Evolutionary conservation across 2,113 vertebrate genomes (phyloP), one percentile per base, ranked within the genome.

Genomic region (Alethe diademata): DNA sequence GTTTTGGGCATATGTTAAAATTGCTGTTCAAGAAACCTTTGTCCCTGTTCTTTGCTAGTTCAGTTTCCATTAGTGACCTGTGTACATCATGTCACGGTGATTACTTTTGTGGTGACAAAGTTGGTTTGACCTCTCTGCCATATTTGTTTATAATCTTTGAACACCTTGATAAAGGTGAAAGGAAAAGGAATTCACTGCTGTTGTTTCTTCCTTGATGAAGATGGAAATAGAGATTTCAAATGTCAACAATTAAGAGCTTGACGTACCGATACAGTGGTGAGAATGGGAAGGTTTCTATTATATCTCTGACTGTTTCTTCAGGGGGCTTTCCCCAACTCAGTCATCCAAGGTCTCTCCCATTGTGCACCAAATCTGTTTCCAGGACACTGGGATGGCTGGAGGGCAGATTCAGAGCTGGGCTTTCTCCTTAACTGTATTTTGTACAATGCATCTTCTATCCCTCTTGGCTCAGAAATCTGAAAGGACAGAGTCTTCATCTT

Each of bases 41-140:
- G 38, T 35, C 10, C 33, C 12, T 90, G 4, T 47, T 65, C 35
- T 76, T 84, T 82, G 18, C 42, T 53, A 28, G 25, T 24, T 82
- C 24, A 53, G 20, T 35, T 90, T 82, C 18, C 23, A 18, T 20
- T 54, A 23, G 15, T 56, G 14, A 16, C 33, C 19, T 43, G 8
- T n/a, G 24, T 33, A 12, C 0, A 0, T 42, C 19, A 17, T 19
- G 18, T 36, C 42, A 12, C 13, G 8, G 45, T 25, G 15, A 40
- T 65, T 64, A 3, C 14, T 53, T 64, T 40, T 11, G 4, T 75
- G 36, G 31, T 40, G 9, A 8, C 54, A 22, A 5, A 4, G 45
- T 29, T 69, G 31, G 19, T 64, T 82, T 88, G 53, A 65, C 20
- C 9, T 93, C 57, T 82, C 8, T 57, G 28, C 9, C 2, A 3